These are phyloP conservation scores for Penaeus vannamei DNA, from an alignment of 1,140 invertebrate genomes.

Conservation along the genomic window DNA sequence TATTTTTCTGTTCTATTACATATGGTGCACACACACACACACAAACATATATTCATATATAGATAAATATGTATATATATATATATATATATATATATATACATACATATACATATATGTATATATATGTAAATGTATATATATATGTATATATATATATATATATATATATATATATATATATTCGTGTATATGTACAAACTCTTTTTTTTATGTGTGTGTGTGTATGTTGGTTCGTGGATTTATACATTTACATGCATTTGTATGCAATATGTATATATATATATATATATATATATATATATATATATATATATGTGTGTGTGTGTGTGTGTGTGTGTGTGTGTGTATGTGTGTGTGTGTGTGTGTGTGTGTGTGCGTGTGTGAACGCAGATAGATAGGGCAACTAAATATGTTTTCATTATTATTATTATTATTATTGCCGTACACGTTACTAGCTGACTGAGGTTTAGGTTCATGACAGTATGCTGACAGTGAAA, in stretches of 20 bases:
- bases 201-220: too few relatives aligned
- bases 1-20: neutral
- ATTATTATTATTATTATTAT: too few relatives aligned
- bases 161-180: slow-evolving; percentile 33
- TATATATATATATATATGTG: neutral
- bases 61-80: neutral
- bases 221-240: neutral
- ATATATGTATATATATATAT: slow-evolving; percentile 33
- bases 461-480: too few relatives aligned
- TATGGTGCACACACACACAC: neutral
- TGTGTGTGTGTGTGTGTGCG: neutral
- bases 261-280: neutral
- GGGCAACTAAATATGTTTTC: neutral
- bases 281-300: neutral
- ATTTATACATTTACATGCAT: neutral
- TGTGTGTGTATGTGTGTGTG: neutral
- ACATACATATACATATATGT: slow-evolving; percentile 11
- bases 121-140: neutral
- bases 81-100: slow-evolving; percentile 28
- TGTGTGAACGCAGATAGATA: neutral
- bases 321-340: neutral
- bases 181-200: neutral
- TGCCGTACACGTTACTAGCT: neutral
- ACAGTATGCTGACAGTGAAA: too few relatives aligned
- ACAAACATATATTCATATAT: neutral